Evolutionary conservation across 2,797 vertebrate species (phyloP), one percentile per base, ranked within the genome.

Genomic region (Clarias pachynema): DNA sequence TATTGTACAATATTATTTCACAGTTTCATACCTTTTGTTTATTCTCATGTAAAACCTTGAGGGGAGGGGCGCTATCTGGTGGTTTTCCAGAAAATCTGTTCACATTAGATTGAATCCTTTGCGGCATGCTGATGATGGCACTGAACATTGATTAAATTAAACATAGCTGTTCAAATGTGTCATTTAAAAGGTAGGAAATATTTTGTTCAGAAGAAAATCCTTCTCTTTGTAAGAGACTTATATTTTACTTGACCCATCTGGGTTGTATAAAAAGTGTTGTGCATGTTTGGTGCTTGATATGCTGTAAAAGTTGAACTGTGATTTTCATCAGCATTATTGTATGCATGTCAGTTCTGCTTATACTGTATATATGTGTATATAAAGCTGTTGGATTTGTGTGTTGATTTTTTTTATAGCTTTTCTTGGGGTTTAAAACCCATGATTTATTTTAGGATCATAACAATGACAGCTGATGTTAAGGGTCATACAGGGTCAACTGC

Each of bases 161-260:
- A 40, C 29, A 68, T 84, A 49, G 18, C 40, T 49, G 44, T 83
- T 81, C 16, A n/a, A 29, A 34, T 59, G 22, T 60, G 18, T 78
- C 7, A 80, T 84, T 65, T 87, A 72, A 70, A 75, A 72, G 29
- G 80, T 31, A 29, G 24, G 20, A 37, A 20, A 22, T 37, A 40
- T 68, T 86, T 82, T 81, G 40, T 24, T 81, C 20, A 60, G 57
- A 40, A 69, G 15, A 40, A 85, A 72, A 62, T 14, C 31, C 44
- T 83, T 84, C 89, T 90, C 89, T 90, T 90, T 82, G 81, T 89
- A 90, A 90, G 88, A 90, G 88, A 88, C 59, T 1, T 40, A 34
- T 83, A 62, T 68, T 83, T 12, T 59, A 56, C 68, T 63, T 79
- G 79, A 83, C 88, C 88, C 65, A n/a, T 40, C 37, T 73, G 86